Base-by-base conservation (phyloP, 2,888 invertebrate genomes). In the Caenorhabditis becei region DNA sequence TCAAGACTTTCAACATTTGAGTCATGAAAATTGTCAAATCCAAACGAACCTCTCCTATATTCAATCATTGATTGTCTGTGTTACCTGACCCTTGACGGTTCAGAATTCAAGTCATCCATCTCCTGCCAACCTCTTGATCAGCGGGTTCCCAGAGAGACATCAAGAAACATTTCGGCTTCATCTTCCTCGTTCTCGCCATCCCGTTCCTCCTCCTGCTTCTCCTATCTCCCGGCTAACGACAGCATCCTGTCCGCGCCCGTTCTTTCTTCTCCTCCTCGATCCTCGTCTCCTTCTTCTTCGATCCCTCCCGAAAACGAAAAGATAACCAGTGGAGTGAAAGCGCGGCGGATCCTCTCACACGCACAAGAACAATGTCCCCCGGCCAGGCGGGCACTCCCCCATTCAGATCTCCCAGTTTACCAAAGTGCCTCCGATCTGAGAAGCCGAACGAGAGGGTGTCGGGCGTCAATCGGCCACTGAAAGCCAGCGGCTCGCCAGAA, bases 321-420 rank as follows among this genome's bases (percentile, higher is more conserved):
- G 67, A 69, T 69, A 69, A 69, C 56, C 32, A 56, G 56, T 56
- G 56, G 67, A 69, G 67, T 69, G 67, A 69, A 69, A 69, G 67
- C 56, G 18, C 53, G 65, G 18, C 44, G 61, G 37, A 61, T 61
- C 61, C 14, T 44, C 23, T 61, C 61, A n/a, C n/a, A 20, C n/a
- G n/a, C 56, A 14, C 56, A 18, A 56, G 56, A 56, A 56, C 56
- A 56, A 56, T 61, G 61, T 44, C 54, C 35, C 28, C 26, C 41
- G 41, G 41, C 8, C 16, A 16, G 41, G 41, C 41, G 53, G 35
- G 49, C 66, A 47, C 20, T 8, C 53, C 51, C 35, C 28, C 49
- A 7, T 18, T 53, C 49, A 32, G 32, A 32, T 32, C 32, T 32
- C 32, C 32, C 32, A 32, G 32, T 32, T 32, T 32, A 32, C 65